Evolutionary conservation across 2,113 vertebrate species (phyloP).

Genomic region (Psilopogon haemacephalus): DNA sequence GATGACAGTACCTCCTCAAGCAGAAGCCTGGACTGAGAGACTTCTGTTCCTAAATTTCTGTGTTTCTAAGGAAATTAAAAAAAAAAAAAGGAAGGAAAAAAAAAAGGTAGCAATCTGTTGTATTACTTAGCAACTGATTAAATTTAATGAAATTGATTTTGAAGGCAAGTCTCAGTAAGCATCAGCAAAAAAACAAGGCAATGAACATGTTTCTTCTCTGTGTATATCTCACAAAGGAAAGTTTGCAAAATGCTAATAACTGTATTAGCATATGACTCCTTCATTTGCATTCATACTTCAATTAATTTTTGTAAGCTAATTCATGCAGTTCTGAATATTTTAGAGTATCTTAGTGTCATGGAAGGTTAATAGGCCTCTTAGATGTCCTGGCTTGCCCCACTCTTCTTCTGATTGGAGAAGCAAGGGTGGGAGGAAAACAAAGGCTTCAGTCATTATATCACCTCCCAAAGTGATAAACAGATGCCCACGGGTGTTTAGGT

Average conservation of each 20-base stretch:
- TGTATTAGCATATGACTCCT: not conserved
- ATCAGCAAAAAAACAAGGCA: not conserved
- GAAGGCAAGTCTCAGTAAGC: not conserved
- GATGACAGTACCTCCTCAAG: not conserved
- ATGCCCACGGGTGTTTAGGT: too few relatives aligned
- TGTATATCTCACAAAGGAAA: not conserved
- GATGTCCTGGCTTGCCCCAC: too few relatives aligned
- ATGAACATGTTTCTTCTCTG: not conserved
- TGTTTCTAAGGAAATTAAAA: not conserved
- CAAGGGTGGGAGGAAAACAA: too few relatives aligned
- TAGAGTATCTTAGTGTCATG: not conserved
- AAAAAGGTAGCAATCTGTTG: not conserved
- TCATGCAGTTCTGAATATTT: slow-evolving; percentile 6
- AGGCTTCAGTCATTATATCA: too few relatives aligned
- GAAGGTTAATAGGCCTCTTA: too few relatives aligned
- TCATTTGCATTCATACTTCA: slow-evolving; percentile 31
- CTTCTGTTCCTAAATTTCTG: not conserved
- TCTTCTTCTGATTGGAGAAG: too few relatives aligned
- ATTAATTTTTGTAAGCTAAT: slow-evolving; percentile 51
- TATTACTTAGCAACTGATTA: not conserved
- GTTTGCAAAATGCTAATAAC: slow-evolving; percentile 27
- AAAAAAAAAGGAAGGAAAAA: not conserved
- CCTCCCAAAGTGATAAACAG: too few relatives aligned
- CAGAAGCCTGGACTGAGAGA: not conserved
- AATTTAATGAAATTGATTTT: not conserved